Evolutionary conservation across 2,888 invertebrate genomes (phyloP).

Genomic region (Limnephilus marmoratus): DNA sequence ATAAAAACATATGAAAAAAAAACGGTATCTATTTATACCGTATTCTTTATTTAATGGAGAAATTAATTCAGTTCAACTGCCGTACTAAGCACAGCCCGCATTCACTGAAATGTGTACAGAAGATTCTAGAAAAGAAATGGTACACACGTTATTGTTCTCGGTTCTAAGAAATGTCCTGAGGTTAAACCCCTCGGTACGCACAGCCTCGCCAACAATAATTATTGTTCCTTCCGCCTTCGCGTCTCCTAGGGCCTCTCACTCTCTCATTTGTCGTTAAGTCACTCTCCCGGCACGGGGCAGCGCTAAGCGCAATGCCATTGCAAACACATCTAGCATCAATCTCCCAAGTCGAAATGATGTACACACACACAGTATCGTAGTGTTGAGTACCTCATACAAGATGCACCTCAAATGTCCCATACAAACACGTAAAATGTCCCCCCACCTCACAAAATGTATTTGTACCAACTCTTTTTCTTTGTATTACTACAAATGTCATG

Average conservation of each 20-base stretch:
- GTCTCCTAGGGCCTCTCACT: not conserved
- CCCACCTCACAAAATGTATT: too few relatives aligned
- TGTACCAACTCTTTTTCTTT: too few relatives aligned
- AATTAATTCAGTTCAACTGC: not conserved
- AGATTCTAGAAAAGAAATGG: not conserved
- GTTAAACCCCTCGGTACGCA: not conserved
- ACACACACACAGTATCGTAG: not conserved
- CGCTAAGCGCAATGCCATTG: not conserved
- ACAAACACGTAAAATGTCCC: too few relatives aligned
- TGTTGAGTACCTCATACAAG: too few relatives aligned
- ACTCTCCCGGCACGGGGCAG: not conserved
- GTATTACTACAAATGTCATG: too few relatives aligned
- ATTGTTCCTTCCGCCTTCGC: not conserved
- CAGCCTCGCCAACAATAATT: not conserved
- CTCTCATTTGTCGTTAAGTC: not conserved
- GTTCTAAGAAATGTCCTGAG: not conserved
- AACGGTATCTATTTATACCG: too few relatives aligned
- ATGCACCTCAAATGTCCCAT: too few relatives aligned
- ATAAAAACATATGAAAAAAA: too few relatives aligned
- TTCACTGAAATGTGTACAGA: not conserved
- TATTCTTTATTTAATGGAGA: too few relatives aligned
- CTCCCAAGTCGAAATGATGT: not conserved
- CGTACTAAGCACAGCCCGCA: not conserved
- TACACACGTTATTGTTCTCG: not conserved
- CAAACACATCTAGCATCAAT: not conserved